A percentile compares a stretch with the other conserved stretches of the same genome.
phyloP scores from a whole-genome alignment of 2,113 vertebrate species.

The Eurypyga helias region DNA sequence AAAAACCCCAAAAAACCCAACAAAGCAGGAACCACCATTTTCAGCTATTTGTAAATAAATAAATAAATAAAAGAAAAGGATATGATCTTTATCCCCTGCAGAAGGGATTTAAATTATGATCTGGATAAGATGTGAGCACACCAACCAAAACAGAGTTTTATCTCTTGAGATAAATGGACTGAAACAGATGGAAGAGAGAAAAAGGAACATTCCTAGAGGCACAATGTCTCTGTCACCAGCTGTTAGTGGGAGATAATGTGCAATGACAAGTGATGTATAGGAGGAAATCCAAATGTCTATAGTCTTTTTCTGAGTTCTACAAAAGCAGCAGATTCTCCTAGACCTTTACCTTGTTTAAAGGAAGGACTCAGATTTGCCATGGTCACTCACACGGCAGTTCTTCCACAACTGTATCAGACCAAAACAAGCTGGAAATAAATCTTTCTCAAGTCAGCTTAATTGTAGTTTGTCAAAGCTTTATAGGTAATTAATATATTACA shows the following conservation, averaged over 20 bases:
- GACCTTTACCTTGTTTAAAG: slow-evolving; percentile 13
- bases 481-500: background rate
- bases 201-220: slow-evolving; percentile 63
- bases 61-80: background rate
- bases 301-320: background rate
- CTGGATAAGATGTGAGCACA: slow-evolving; percentile 43
- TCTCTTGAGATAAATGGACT: slow-evolving; percentile 67
- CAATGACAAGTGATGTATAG: slow-evolving; percentile 38
- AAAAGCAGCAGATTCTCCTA: background rate
- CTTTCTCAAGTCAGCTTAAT: background rate
- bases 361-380: background rate
- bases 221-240: slow-evolving; percentile 64
- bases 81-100: background rate
- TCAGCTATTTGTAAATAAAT: background rate
- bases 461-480: background rate
- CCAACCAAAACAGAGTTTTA: slow-evolving; percentile 38
- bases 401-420: background rate
- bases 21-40: background rate
- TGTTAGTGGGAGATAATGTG: slow-evolving; percentile 70
- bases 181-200: slow-evolving; percentile 69
- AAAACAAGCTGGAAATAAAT: background rate
- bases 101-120: slow-evolving; percentile 58
- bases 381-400: background rate
- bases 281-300: slow-evolving; percentile 26
- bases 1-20: no score